A percentile compares a stretch with the other conserved stretches of the same genome.
These are phyloP conservation scores for Hirtodrosophila trivittata DNA, from an alignment of 2,888 invertebrate species.

Conservation along the genomic window DNA sequence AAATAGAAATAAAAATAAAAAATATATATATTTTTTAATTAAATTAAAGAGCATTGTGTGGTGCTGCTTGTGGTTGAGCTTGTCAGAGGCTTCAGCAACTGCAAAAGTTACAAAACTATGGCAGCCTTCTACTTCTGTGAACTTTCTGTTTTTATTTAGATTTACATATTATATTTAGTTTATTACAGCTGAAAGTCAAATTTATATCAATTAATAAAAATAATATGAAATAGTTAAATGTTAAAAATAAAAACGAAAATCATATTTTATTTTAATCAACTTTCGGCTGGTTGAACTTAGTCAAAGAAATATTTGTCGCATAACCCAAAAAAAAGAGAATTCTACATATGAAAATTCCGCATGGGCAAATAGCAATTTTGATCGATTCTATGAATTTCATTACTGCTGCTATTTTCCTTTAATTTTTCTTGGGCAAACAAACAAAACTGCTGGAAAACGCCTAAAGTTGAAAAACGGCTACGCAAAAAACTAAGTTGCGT, in stretches of 20 bases:
- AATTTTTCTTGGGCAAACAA: slow-evolving; percentile 66
- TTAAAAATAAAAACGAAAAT: slow-evolving; percentile 19
- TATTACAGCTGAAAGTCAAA: too few relatives aligned
- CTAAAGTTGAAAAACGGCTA: slow-evolving; percentile 51
- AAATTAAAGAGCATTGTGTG: slow-evolving; percentile 64
- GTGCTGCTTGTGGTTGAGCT: slow-evolving; percentile 22
- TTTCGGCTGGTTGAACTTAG: not conserved
- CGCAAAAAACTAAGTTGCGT: slow-evolving; percentile 14
- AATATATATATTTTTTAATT: slow-evolving; percentile 64
- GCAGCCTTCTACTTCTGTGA: slow-evolving; percentile 64
- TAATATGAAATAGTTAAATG: too few relatives aligned
- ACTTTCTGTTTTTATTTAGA: slow-evolving; percentile 14
- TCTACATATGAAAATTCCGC: slow-evolving; percentile 21
- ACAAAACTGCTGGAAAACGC: slow-evolving; percentile 34
- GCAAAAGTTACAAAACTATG: slow-evolving; percentile 37
- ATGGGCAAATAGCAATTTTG: slow-evolving; percentile 18
- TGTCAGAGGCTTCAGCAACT: not conserved
- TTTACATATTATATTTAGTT: too few relatives aligned
- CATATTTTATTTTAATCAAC: not conserved
- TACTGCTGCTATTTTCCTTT: slow-evolving; percentile 63
- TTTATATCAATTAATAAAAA: too few relatives aligned
- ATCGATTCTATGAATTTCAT: slow-evolving; percentile 56
- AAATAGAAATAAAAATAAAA: not conserved
- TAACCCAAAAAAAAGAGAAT: not conserved
- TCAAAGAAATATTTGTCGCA: slow-evolving; percentile 7